Base-by-base conservation (phyloP, 2,888 invertebrate genomes). In the Dyspetes luteomarginatus region DNA sequence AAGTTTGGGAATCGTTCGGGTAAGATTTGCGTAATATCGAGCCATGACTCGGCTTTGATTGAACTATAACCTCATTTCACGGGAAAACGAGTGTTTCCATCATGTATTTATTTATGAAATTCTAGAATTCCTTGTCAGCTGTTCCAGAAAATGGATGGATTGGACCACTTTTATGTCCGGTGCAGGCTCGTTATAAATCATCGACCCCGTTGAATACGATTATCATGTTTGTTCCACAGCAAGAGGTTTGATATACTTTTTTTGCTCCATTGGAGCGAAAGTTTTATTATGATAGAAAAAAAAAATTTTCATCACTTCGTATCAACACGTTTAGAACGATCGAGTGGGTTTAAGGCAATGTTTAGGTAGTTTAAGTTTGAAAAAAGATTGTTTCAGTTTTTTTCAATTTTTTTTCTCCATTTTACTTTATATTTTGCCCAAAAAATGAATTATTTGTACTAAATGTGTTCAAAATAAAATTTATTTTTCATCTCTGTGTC, bases 151-250 rank as follows among this genome's bases (percentile, higher is more conserved):
- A 78, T 60, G 83, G 76, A 62, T 62, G 68, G 17, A 56, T 62
- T 24, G 52, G 77, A 15, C 71, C 82, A 55, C 55, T 65, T 30
- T 72, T 88, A 28, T 83, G 83, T 65, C 67, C 85, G 17, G 75
- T 85, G 36, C 88, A 89, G 82, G 82, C 89, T 15, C 85, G 93
- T 56, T 83, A 91, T 60, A 92, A 91, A 83, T 94, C 95, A 5
- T 94, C 94, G 17, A 96, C 96, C 5, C 98, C 98, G 0, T 92
- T 98, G 55, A 99, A 99, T 93, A 98, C 98, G 4, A 93, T 97
- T 81, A 93, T 99, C 74, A 96, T 99, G 95, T 99, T 99, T 94
- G 99, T 99, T 22, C 99, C 99, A 2, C 99, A 99, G 92, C 99
- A 99, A 94, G 99, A 99, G 95, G 98, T 97, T 92, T 88, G 89